phyloP scores from a whole-genome alignment of 2,113 vertebrate species.

The Gambusia affinis region DNA sequence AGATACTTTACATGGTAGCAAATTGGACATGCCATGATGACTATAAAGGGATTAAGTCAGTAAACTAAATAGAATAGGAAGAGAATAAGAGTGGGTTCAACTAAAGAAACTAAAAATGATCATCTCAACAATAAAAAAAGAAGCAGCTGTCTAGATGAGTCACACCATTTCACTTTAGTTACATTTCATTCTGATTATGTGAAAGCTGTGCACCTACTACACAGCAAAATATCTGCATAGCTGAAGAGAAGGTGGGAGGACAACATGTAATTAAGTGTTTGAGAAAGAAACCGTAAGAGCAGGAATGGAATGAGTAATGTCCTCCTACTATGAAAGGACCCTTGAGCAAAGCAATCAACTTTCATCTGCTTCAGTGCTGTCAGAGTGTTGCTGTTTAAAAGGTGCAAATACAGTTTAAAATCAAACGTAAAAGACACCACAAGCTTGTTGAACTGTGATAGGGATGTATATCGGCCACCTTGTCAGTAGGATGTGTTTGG shows the following conservation, averaged over 20 bases:
- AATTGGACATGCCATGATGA: no score
- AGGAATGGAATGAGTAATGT: conserved; percentile 40
- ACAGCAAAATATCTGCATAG: conserved; percentile 10
- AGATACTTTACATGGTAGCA: no score
- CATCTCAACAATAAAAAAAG: background rate
- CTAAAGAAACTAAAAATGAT: background rate
- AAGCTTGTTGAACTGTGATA: conserved; percentile 2
- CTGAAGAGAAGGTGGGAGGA: conserved; percentile 44
- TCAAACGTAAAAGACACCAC: background rate
- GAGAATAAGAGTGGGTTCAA: background rate
- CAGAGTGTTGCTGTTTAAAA: background rate
- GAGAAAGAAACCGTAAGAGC: conserved; percentile 24
- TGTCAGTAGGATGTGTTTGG: conserved; percentile 7
- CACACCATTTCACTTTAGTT: conserved; percentile 15
- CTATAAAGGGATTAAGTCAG: no score
- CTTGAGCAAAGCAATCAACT: conserved; percentile 52
- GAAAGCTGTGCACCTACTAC: background rate
- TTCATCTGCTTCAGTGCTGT: conserved; percentile 14
- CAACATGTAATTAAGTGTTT: conserved; percentile 52
- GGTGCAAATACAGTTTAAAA: background rate
- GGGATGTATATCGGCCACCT: conserved; percentile 5
- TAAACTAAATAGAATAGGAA: no score
- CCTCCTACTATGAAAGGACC: conserved; percentile 52
- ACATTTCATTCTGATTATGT: background rate
- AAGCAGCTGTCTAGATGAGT: conserved; percentile 7